Evolutionary conservation across 2,888 invertebrate species (phyloP), one percentile per base, ranked within the genome.

Genomic region (Archips crataeganus): DNA sequence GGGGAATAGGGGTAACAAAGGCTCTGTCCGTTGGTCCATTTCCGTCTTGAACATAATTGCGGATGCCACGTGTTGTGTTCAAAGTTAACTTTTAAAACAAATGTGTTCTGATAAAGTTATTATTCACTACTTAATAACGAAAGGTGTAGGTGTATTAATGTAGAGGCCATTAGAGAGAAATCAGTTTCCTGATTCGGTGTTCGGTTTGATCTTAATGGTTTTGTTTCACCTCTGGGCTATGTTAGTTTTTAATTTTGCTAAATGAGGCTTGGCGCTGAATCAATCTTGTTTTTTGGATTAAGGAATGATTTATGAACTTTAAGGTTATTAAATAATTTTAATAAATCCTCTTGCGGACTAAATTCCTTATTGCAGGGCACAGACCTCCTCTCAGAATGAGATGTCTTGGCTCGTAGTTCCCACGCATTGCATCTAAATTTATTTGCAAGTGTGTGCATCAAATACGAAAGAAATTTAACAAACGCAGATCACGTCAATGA

Each of bases 11-110:
- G 74, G 69, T 54, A 69, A 74, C 69, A 74, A 69, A 62, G 42
- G 60, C 64, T 2, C 63, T 70, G 74, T 64, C 74, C 74, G 74
- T 74, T 74, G 74, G 70, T 71, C 74, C 71, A 63, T 69, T 66
- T 74, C 72, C 72, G 67, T 68, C 72, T 72, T 54, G 54, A 69
- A 74, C 71, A 61, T 76, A 76, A 76, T 76, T 72, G 76, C 59
- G 75, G 75, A 76, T 65, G 75, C 76, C 76, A 76, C 76, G 71
- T 76, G 76, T 68, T 69, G 72, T 57, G 36, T 65, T 60, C 67
- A 23, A 57, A 57, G 45, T 57, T 64, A 66, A 61, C 47, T 66
- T 54, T 70, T 66, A 61, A 63, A 67, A 73, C 66, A 60, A 65
- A 65, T 45, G 47, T 39, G 2, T 34, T 64, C 32, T 64, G 49